Evolutionary conservation across 2,113 vertebrate species (phyloP).

Genomic region (Hippocampus barbouri): DNA sequence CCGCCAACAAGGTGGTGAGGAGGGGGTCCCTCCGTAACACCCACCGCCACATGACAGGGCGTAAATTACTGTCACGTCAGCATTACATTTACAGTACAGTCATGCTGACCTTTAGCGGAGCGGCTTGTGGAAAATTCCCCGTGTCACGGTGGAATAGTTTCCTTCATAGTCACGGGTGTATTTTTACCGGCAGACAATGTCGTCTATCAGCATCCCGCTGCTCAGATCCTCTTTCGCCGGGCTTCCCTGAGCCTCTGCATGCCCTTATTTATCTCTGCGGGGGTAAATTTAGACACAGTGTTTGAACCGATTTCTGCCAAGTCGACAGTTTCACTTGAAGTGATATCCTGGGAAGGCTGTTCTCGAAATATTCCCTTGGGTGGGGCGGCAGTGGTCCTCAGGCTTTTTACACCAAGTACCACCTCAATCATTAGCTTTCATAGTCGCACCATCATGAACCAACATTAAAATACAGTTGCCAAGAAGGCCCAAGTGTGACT

Average conservation of each 20-base stretch:
- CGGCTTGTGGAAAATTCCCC: slow-evolving; percentile 71
- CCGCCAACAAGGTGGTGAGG: neutral
- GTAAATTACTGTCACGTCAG: slow-evolving; percentile 31
- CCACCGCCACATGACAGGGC: slow-evolving; percentile 18
- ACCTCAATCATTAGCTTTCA: neutral
- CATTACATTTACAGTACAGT: slow-evolving; percentile 49
- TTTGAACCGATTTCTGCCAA: slow-evolving; percentile 72
- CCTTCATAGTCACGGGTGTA: slow-evolving; percentile 72
- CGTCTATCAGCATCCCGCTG: slow-evolving; percentile 47
- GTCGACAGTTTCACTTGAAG: slow-evolving; percentile 69
- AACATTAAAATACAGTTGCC: too few species aligned
- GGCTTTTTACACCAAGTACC: neutral
- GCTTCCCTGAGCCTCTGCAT: slow-evolving; percentile 71
- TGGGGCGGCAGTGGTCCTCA: neutral
- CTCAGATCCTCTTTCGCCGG: slow-evolving; percentile 68
- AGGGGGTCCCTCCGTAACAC: neutral
- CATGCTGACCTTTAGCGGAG: slow-evolving; percentile 59
- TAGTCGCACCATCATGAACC: too few species aligned
- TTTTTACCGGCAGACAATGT: slow-evolving; percentile 74
- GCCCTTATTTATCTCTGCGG: slow-evolving; percentile 74
- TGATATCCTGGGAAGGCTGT: neutral
- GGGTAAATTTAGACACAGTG: slow-evolving; percentile 73
- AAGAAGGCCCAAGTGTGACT: too few species aligned
- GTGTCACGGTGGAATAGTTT: slow-evolving; percentile 74
- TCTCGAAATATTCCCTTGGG: neutral